These are phyloP conservation scores for Hedychridium roseum DNA, from an alignment of 2,888 invertebrate species.

Conservation along the genomic window DNA sequence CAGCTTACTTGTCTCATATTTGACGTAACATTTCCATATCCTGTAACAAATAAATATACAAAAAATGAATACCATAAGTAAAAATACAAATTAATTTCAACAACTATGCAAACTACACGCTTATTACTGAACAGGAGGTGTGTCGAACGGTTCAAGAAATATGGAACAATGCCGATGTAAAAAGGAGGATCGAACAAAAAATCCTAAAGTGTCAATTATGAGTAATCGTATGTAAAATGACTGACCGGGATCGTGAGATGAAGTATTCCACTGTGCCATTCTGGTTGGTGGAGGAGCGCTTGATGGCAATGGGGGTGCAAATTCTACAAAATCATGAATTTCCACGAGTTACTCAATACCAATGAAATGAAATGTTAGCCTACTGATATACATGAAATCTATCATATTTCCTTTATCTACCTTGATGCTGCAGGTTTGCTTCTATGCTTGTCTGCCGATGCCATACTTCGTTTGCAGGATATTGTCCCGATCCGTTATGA, in stretches of 20 bases:
- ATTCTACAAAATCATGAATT: conserved; percentile 63
- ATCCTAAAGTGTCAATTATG: neutral
- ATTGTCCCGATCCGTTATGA: conserved; percentile 59
- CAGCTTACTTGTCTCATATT: conserved; percentile 57
- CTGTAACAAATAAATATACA: conserved; percentile 52
- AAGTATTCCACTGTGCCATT: conserved; percentile 54
- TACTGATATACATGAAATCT: conserved; percentile 20
- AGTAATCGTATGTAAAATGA: conserved; percentile 27
- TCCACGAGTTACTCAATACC: conserved; percentile 28
- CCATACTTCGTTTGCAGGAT: conserved; percentile 52
- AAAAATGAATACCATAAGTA: conserved; percentile 2
- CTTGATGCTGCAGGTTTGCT: conserved; percentile 50
- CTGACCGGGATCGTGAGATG: conserved; percentile 60
- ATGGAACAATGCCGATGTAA: no score
- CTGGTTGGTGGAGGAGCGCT: conserved; percentile 66
- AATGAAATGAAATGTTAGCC: neutral
- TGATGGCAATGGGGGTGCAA: conserved; percentile 70
- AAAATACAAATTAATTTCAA: no score
- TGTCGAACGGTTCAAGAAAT: no score
- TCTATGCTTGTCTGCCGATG: conserved; percentile 53
- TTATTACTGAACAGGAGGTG: no score
- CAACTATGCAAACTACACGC: no score
- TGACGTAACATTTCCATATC: conserved; percentile 60
- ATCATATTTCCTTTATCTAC: no score
- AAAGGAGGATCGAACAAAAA: no score